Base-by-base conservation (phyloP, 2,888 invertebrate genomes). In the Noctua janthina region DNA sequence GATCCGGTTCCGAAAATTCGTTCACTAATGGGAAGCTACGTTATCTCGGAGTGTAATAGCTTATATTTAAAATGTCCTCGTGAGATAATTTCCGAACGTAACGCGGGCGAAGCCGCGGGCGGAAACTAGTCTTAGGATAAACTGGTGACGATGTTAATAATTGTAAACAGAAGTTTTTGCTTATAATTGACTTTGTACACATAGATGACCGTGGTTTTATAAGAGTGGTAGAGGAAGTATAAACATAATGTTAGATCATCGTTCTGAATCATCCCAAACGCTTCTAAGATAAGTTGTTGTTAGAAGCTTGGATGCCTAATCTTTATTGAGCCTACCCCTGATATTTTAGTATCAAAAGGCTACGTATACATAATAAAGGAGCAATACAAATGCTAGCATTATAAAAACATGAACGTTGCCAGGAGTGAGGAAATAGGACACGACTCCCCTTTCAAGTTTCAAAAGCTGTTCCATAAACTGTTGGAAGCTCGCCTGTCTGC, bases 151-250 rank as follows among this genome's bases (percentile, higher is more conserved):
- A 72, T 66, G 49, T 78, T n/a, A n/a, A n/a, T 54, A 49, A 49
- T 56, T 64, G 54, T 74, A 71, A 79, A 79, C 79, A 74, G 39
- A 59, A 49, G 54, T 75, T 83, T 80, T 83, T 83, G 72, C 29
- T 69, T 29, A 46, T 4, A 15, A 72, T 72, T 75, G 39, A 75
- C 35, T 76, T 80, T 76, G 59, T 59, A 46, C 23, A 74, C 29
- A 66, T 1, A 43, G 15, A 46, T 67, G 79, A 17, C 43, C n/a
- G 29, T 79, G 70, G 64, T 71, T 74, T 66, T n/a, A 23, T 62
- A 54, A 70, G 51, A 23, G 54, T 17, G 17, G 39, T 29, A 10
- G 72, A 69, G 43, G 39, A 46, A 29, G 51, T 62, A 20, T 43
- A 81, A 71, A 78, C 35, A 73, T 13, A 15, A 15, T 59, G 64